Evolutionary conservation across 2,113 vertebrate species (phyloP).

Genomic region (Parus major): DNA sequence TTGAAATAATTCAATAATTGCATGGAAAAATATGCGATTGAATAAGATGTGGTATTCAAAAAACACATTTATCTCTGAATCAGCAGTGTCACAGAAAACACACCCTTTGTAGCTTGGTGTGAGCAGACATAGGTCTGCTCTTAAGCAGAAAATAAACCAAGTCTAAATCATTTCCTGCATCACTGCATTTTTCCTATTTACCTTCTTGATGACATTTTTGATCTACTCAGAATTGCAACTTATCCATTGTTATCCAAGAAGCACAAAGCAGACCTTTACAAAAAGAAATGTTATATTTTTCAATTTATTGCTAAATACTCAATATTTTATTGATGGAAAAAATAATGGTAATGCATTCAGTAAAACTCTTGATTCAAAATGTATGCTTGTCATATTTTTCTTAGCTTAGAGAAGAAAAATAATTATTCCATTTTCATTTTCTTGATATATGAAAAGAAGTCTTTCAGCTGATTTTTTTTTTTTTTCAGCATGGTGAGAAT

Average conservation of each 20-base stretch:
- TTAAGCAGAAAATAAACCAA: background rate
- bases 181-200: background rate
- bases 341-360: background rate
- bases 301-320: background rate
- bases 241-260: background rate
- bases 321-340: background rate
- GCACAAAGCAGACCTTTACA: background rate
- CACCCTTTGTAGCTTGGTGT: background rate
- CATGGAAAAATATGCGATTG: background rate
- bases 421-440: constrained; percentile 30
- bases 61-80: background rate
- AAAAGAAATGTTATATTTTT: background rate
- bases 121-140: background rate
- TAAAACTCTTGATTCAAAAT: background rate
- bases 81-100: background rate
- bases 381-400: background rate
- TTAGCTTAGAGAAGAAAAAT: constrained; percentile 31
- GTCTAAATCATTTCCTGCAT: background rate
- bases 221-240: background rate
- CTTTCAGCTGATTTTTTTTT: constrained; percentile 24
- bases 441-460: constrained; percentile 33
- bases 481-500: constrained; percentile 32
- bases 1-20: constrained; percentile 3
- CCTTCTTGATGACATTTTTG: background rate
- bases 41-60: background rate